Base-by-base conservation (phyloP, 1,140 invertebrate genomes). In the Listronotus bonariensis region DNA sequence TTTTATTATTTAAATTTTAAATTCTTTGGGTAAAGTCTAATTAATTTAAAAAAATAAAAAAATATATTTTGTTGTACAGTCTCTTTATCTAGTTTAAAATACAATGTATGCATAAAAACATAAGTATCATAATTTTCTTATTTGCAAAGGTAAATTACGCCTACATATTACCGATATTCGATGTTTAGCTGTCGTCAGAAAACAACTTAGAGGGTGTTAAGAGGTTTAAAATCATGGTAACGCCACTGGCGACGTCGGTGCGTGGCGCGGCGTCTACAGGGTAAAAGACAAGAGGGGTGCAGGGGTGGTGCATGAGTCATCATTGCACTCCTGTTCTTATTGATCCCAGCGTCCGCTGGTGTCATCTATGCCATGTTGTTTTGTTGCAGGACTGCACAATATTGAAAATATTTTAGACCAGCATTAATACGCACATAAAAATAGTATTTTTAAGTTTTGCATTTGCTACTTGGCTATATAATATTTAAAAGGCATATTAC, bases 251-350 rank as follows among this genome's bases (percentile, higher is more conserved):
- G 43, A 56, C 17, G 34, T 36, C 53, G 52, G 42, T 64, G 61
- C 61, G 61, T 64, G 41, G 52, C 43, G 38, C 61, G 61, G 18
- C 61, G 53, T 64, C 53, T 64, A 63, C 26, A 65, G 69, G 65
- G 66, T 52, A 48, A 45, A 59, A 49, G 59, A 53, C 15, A 20
- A 26, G 71, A 58, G 67, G 63, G 62, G 73, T 67, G 69, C 67
- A 66, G 52, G 61, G 52, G 26, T 51, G 18, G 49, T 53, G 72
- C 69, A 69, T 75, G 73, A 75, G 71, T 76, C 75, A 75, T 76
- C 73, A 67, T 75, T 76, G 75, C 75, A 76, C 75, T 76, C 73
- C 72, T 12, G 46, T 31, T 31, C 46, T 64, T 64, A 64, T 64
- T 64, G 61, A 64, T 64, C 61, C 26, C 71, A 71, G 72, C 71